These are phyloP conservation scores for Otolemur garnettii DNA, from an alignment of 2,113 vertebrate genomes.

Conservation along the genomic window DNA sequence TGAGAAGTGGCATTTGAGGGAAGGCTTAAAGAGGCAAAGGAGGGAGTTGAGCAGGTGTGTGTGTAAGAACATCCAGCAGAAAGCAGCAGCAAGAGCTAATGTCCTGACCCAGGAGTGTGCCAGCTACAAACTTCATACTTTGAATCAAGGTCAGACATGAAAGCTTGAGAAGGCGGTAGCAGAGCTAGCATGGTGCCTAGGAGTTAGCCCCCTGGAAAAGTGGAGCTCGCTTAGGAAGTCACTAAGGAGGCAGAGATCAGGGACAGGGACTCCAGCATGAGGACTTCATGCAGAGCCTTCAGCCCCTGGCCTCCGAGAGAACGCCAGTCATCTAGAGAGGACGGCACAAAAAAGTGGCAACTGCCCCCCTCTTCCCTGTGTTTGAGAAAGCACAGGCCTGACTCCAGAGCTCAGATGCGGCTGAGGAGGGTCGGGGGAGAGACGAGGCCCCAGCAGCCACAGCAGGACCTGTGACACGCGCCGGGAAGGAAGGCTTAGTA, in stretches of 20 bases:
- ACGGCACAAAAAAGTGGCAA: neutral
- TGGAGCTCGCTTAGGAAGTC: neutral
- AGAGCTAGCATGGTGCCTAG: neutral
- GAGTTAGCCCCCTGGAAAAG: neutral
- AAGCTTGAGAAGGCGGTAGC: neutral
- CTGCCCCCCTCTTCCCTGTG: no score
- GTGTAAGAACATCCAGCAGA: neutral
- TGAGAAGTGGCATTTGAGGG: neutral
- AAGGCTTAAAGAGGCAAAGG: neutral
- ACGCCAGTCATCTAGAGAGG: neutral
- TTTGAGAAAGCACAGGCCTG: neutral
- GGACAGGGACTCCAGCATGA: neutral
- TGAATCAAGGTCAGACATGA: neutral
- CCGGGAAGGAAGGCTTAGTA: neutral
- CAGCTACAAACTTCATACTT: neutral
- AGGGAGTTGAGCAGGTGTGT: neutral
- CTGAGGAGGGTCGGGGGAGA: neutral
- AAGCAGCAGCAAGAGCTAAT: neutral
- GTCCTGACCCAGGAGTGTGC: neutral
- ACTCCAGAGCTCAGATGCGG: neutral
- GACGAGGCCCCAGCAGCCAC: neutral
- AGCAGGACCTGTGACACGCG: rapidly evolving
- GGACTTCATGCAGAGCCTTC: neutral
- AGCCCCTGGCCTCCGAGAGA: neutral
- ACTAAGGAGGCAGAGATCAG: neutral